phyloP scores from a whole-genome alignment of 2,797 vertebrate genomes.

The Falco novaeseelandiae region DNA sequence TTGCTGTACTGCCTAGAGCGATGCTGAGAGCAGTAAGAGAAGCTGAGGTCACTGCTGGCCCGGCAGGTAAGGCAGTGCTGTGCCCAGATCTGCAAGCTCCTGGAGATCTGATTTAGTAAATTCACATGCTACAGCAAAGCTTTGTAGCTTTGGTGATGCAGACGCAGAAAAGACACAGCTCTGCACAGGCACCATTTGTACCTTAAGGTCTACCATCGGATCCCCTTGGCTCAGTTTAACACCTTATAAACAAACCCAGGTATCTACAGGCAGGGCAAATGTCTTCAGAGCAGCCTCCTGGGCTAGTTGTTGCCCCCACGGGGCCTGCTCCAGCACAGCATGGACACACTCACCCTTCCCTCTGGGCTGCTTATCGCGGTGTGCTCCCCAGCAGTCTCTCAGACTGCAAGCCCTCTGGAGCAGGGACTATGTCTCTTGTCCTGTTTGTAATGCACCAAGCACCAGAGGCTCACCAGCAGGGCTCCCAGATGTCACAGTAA shows the following conservation, averaged over 20 bases:
- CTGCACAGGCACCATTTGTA: neutral
- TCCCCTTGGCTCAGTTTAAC: neutral
- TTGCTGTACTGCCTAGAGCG: neutral
- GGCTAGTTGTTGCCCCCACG: neutral
- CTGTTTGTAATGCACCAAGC: neutral
- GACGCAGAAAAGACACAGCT: neutral
- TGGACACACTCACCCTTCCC: neutral
- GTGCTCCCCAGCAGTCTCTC: neutral
- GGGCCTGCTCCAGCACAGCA: neutral
- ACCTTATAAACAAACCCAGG: neutral
- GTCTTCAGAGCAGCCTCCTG: neutral
- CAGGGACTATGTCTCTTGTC: neutral
- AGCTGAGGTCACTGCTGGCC: neutral
- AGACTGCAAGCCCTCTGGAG: neutral
- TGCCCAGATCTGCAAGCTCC: neutral
- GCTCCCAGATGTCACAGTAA: neutral
- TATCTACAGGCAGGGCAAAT: neutral
- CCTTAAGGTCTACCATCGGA: fast-evolving
- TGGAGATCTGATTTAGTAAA: neutral
- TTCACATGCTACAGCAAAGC: neutral
- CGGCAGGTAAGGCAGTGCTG: fast-evolving
- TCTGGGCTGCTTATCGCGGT: neutral
- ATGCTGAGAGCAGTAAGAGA: fast-evolving
- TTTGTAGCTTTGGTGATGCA: too few relatives aligned
- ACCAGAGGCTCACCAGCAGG: neutral